Conservation (phyloP, 30 jellyfish, hydroid and myxozoan species). For the Catostylus mosaicus region DNA sequence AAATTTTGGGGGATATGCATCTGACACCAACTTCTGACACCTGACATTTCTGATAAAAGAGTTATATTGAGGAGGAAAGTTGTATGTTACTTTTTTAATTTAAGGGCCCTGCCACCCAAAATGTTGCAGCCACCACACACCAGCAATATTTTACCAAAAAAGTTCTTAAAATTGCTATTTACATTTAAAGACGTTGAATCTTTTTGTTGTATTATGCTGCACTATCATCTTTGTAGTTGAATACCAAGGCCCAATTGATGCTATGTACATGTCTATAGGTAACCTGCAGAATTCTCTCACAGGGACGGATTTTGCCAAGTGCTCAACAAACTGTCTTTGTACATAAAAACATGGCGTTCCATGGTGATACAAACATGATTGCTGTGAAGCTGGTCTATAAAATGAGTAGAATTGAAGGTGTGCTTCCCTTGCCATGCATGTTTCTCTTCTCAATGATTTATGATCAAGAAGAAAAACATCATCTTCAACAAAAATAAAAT, state of each 20-base stretch:
- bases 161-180: too few species aligned
- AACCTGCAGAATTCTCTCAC: constrained; percentile 21
- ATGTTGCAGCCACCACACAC: too few species aligned
- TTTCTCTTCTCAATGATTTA: constrained; percentile 2
- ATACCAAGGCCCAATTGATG: constrained; percentile 40
- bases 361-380: constrained; percentile 34
- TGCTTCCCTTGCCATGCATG: constrained; percentile 19
- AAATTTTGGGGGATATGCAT: neutral
- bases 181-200: neutral
- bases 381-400: constrained; percentile 20
- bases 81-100: too few species aligned
- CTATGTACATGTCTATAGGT: constrained; percentile 42
- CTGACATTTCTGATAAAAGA: neutral
- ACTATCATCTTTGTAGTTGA: constrained; percentile 35
- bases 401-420: constrained; percentile 16
- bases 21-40: too few species aligned
- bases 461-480: constrained; percentile 27
- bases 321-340: constrained; percentile 1
- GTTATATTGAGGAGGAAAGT: too few species aligned
- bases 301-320: constrained; percentile 6
- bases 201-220: constrained; percentile 32
- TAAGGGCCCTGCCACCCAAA: too few species aligned
- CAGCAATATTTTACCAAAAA: too few species aligned
- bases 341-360: constrained; percentile 30
- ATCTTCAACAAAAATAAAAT: constrained; percentile 35